Conservation (phyloP, 2,797 vertebrate species). For the Myotis daubentonii region DNA sequence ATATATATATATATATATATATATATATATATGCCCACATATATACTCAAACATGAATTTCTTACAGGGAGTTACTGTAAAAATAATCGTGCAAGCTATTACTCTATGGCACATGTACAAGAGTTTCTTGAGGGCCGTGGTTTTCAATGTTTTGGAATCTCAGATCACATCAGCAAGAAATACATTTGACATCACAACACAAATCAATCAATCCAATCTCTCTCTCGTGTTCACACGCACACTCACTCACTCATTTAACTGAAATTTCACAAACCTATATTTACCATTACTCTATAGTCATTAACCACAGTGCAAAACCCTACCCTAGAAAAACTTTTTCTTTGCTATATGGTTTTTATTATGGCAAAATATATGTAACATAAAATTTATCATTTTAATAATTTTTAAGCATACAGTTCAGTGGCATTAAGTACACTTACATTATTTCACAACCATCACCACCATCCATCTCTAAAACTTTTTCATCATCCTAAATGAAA, state of each 20-base stretch:
- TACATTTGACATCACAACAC: background rate
- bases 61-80: background rate
- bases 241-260: constrained; percentile 2
- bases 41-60: background rate
- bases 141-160: constrained; percentile 24
- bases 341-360: background rate
- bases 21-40: background rate
- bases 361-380: background rate
- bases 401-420: background rate
- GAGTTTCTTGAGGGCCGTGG: background rate
- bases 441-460: background rate
- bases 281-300: background rate
- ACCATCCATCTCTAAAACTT: background rate
- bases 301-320: background rate
- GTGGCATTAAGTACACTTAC: background rate
- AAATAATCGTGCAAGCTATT: background rate
- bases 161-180: constrained; percentile 19
- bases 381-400: background rate
- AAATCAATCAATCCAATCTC: background rate
- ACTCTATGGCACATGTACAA: background rate
- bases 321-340: background rate
- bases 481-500: background rate
- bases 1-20: background rate
- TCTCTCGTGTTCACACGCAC: background rate
- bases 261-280: background rate